Evolutionary conservation across 2,113 vertebrate genomes (phyloP), one percentile per base, ranked within the genome.

Genomic region (Gallinago jamesoni): DNA sequence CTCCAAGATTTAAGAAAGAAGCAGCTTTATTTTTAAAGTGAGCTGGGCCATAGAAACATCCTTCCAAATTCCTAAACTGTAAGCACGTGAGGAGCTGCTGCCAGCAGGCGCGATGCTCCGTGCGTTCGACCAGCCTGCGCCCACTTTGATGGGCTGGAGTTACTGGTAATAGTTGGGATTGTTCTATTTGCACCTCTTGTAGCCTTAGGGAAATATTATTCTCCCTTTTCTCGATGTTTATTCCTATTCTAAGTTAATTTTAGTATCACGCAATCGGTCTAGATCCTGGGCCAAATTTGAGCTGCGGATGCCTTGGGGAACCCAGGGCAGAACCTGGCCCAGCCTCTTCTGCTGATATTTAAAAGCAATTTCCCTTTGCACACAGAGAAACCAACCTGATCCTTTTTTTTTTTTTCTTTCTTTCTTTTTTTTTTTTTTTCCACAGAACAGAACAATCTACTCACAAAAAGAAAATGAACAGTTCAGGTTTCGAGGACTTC

Each of bases 381-480:
- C 87, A 80, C 18, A 45, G 53, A 92, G 41, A 89, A 96, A 87
- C 48, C 55, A 78, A 89, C 45, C 7, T 0, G 1, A 87, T 52
- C n/a, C 3, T 14, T 28, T 14, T 7, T 35, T 30, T 10, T 17
- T 28, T 22, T 52, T 12, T 11, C 15, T 2, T 6, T 14, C 28
- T 12, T 17, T 11, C 15, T 2, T 6, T 14, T n/a, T 12, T 17
- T 28, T 11, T 18, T 2, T 6, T 14, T 14, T 30, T 16, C 39
- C 87, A 96, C 93, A 93, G 82, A 96, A 96, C 82, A 94, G 73
- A 93, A 96, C 92, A 75, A 90, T 70, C 76, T 88, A 94, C 69
- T 97, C 91, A 94, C 94, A 90, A 88, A 95, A 96, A 93, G 57
- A 60, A 91, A 91, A 96, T 91, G 81, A 94, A 97, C 93, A 96